A percentile compares a stretch with the other conserved stretches of the same genome.
phyloP scores from a whole-genome alignment of 92 coral and sea anemone genomes.

The Virgularia gustaviana region DNA sequence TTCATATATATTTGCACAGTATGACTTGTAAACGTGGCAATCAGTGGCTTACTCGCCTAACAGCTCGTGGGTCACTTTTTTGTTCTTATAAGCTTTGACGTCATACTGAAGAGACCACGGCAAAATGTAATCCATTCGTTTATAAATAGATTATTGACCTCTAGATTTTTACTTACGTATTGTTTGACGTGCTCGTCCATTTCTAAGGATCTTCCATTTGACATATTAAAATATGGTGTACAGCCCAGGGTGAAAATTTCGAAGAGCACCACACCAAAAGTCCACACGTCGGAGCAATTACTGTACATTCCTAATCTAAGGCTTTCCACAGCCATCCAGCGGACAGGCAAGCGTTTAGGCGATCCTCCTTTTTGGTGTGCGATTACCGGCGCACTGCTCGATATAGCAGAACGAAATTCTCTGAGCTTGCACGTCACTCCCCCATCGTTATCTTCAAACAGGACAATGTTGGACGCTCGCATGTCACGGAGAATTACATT shows the following conservation, averaged over 20 bases:
- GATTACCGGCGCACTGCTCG: not conserved
- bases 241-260: constrained; percentile 23
- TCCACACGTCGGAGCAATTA: constrained; percentile 15
- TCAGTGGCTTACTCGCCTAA: too few relatives aligned
- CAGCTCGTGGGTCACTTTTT: too few relatives aligned
- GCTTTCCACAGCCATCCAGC: constrained; percentile 29
- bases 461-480: not conserved
- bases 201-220: constrained; percentile 12
- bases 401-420: constrained; percentile 5
- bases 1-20: too few relatives aligned
- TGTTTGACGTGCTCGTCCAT: not conserved
- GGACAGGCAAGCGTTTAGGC: too few relatives aligned
- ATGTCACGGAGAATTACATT: constrained; percentile 18
- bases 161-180: constrained; percentile 14
- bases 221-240: constrained; percentile 13
- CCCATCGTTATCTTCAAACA: not conserved
- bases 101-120: too few relatives aligned
- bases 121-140: too few relatives aligned
- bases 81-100: too few relatives aligned
- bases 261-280: constrained; percentile 22
- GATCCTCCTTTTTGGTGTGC: too few relatives aligned
- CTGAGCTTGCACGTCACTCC: constrained; percentile 2
- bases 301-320: constrained; percentile 9
- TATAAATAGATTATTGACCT: too few relatives aligned
- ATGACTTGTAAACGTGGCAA: too few relatives aligned